Evolutionary conservation across 92 coral and sea anemone species (phyloP), one percentile per base, ranked within the genome.

Genomic region (Hydrozoanthus gracilis): DNA sequence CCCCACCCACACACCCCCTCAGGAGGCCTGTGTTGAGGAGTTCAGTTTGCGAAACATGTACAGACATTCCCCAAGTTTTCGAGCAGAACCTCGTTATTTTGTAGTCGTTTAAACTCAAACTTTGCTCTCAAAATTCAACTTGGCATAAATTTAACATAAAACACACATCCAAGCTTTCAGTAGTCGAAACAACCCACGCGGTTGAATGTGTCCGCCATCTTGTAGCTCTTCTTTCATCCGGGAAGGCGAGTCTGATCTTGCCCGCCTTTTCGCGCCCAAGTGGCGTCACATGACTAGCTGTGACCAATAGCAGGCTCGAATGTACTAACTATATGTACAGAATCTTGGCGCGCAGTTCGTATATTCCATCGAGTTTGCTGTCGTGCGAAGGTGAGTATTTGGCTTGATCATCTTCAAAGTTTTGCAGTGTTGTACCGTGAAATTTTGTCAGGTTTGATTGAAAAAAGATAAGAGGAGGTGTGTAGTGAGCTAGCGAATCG

Each of bases 341-440:
- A 86, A 83, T 61, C 73, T 91, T 94, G 98, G 98, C 95, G 98
- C 95, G 98, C 87, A 92, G 55, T 90, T 91, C 90, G 87, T 88
- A 94, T 76, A 87, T 88, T 79, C 48, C 18, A 20, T 52, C 8
- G 72, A 78, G 10, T 27, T 50, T 13, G 84, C 44, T 80, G n/a
- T 20, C 0, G 10, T 49, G 64, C 8, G 10, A 3, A 78, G 83
- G 83, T 78, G 60, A 49, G 85, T 49, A 48, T 10, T 11, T 48
- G 35, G 1, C 4, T 4, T 4, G 52, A 44, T 60, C 44, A 6
- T 8, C 6, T 60, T 56, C 12, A 15, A 14, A 7, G 11, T n/a
- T 61, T 45, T 2, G 44, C 17, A 58, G 3, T 78, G 39, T 76
- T 15, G 20, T 7, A 45, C 8, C 4, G 7, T 7, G 4, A 47